Percentiles rank a stretch among this genome's conserved stretches.
Conservation (phyloP, 2,113 vertebrate species). For the Apus apus region DNA sequence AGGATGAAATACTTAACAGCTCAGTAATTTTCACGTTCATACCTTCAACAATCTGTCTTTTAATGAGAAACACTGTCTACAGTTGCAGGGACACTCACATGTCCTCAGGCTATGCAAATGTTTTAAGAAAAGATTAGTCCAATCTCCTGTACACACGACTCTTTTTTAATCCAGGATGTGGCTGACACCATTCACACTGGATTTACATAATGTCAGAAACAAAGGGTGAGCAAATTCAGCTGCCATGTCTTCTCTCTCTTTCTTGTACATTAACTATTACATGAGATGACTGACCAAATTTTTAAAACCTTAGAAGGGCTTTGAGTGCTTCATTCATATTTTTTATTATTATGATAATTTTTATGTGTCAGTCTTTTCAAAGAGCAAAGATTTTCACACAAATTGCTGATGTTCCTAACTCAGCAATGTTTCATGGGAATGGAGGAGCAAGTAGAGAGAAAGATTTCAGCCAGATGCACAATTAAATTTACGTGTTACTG, state of each 20-base stretch:
- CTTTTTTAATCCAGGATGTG: not conserved
- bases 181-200: not conserved
- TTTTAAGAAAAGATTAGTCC: not conserved
- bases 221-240: not conserved
- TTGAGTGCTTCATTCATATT: not conserved
- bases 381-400: not conserved
- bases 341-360: not conserved
- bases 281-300: not conserved
- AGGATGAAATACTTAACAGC: not conserved
- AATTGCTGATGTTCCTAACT: not conserved
- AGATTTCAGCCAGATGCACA: not conserved
- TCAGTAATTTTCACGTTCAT: not conserved
- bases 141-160: not conserved
- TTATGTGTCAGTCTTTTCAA: not conserved
- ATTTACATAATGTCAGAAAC: not conserved
- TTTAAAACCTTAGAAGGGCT: not conserved
- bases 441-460: not conserved
- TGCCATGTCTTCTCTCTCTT: not conserved
- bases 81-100: not conserved
- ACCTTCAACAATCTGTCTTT: not conserved
- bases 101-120: not conserved
- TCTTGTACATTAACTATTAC: not conserved
- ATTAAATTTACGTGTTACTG: not conserved
- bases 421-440: not conserved
- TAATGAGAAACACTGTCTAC: not conserved